Evolutionary conservation across 2,113 vertebrate genomes (phyloP), one percentile per base, ranked within the genome.

Genomic region (Ciconia stormi): DNA sequence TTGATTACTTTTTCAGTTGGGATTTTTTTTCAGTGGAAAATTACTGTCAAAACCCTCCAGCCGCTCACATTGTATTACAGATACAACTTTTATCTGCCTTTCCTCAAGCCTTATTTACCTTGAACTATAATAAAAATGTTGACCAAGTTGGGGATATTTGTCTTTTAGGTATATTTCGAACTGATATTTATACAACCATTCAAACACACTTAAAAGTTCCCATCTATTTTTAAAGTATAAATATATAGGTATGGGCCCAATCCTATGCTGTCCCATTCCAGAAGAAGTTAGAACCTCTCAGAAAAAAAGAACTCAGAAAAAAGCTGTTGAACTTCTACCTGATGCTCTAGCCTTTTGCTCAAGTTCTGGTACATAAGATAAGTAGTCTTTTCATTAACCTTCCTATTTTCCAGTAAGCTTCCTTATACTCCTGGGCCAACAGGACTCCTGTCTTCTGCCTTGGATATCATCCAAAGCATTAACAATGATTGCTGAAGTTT

Each of bases 401-500:
- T 88, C 74, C 56, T 63, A 34, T 81, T 92, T 93, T 90, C 88
- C 82, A 93, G 67, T 80, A 84, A 89, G 55, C 38, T 95, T 95
- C 65, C 71, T 92, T 52, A 58, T 34, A 30, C n/a, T 89, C 53
- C 62, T 56, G 87, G 86, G 78, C 87, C 84, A 87, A 87, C 20
- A 87, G 27, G 36, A 91, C 61, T 94, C 36, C 15, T 38, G 38
- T 67, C 56, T 78, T 94, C 85, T 94, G 63, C 59, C 42, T 71
- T 90, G 94, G 90, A 71, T 81, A 83, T 74, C 11, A 1, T 62
- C 82, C 95, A 90, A 94, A 63, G 72, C n/a, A 89, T 93, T 93
- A 97, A 93, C 72, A 81, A 59, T 30, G 59, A 66, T 59, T 93
- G 76, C 88, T 59, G 38, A 95, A 82, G 79, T 92, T 96, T 92